phyloP scores from a whole-genome alignment of 2,797 vertebrate species.

The Melanitta fusca region DNA sequence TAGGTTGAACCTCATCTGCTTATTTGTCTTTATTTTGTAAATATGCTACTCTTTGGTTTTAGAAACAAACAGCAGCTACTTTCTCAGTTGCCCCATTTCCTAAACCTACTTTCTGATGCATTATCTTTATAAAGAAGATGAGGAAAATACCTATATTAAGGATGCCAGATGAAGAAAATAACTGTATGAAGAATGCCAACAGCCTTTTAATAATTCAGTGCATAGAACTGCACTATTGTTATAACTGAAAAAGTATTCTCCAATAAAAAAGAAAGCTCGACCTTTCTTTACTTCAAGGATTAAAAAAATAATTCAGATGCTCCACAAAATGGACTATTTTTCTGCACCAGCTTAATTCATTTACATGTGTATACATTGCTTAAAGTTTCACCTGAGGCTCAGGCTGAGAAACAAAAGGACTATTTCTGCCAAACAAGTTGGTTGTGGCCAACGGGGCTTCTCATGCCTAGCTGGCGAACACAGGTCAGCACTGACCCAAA shows the following conservation, averaged over 20 bases:
- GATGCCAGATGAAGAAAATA: neutral
- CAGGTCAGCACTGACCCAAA: neutral
- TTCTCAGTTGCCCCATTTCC: neutral
- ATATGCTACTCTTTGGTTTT: neutral
- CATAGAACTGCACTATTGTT: neutral
- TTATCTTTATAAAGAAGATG: neutral
- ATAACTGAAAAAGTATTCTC: neutral
- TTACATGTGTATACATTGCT: neutral
- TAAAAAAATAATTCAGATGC: neutral
- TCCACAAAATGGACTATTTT: neutral
- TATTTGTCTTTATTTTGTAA: conserved; percentile 3
- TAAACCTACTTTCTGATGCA: neutral
- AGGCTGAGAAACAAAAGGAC: neutral
- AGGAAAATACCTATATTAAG: neutral
- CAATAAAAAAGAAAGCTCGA: neutral
- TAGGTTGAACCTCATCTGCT: neutral
- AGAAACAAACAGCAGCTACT: neutral
- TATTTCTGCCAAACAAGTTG: neutral
- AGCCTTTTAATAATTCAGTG: neutral
- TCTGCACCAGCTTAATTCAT: neutral
- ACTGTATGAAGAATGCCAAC: neutral
- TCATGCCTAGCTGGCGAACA: rapidly evolving
- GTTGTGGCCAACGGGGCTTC: neutral
- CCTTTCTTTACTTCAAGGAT: neutral
- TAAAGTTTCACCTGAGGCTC: neutral